Conservation (phyloP, 2,797 vertebrate species). For the Lacerta agilis region DNA sequence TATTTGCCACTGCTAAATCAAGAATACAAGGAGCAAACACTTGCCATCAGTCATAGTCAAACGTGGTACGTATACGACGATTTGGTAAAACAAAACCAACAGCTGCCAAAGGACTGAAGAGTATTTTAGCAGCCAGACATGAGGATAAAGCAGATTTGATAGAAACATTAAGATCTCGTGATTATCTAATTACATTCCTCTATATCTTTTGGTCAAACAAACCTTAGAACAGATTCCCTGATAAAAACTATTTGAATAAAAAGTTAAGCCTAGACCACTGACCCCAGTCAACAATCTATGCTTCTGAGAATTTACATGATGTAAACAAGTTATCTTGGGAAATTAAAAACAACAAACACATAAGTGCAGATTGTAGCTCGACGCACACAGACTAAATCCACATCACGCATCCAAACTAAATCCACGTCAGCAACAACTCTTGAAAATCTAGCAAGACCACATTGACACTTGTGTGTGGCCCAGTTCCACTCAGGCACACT, state of each 20-base stretch:
- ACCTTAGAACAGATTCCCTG: constrained; percentile 71
- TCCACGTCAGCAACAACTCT: constrained; percentile 64
- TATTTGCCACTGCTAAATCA: background rate
- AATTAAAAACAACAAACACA: background rate
- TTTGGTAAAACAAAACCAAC: constrained; percentile 55
- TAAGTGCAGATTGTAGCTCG: constrained; percentile 67
- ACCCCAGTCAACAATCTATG: constrained; percentile 57
- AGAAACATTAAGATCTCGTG: background rate
- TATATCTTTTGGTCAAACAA: constrained; percentile 75
- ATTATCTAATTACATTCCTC: constrained; percentile 59
- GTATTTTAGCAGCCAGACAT: constrained; percentile 50
- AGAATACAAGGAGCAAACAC: accelerated
- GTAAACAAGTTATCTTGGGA: constrained; percentile 47
- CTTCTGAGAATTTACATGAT: constrained; percentile 53
- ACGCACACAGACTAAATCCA: constrained; percentile 69
- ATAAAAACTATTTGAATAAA: constrained; percentile 66
- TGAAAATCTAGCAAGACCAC: constrained; percentile 62
- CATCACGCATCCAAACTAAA: constrained; percentile 52
- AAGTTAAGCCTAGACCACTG: constrained; percentile 55
- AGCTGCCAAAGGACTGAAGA: constrained; percentile 37
- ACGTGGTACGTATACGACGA: constrained; percentile 17
- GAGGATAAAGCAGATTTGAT: constrained; percentile 47
- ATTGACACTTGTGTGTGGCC: constrained; percentile 61
- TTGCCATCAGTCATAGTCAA: background rate
- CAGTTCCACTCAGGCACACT: constrained; percentile 61